Percentiles rank a stretch among this genome's conserved stretches.
Conservation (phyloP, 2,113 vertebrate species). For the Microcebus lehilahytsara region DNA sequence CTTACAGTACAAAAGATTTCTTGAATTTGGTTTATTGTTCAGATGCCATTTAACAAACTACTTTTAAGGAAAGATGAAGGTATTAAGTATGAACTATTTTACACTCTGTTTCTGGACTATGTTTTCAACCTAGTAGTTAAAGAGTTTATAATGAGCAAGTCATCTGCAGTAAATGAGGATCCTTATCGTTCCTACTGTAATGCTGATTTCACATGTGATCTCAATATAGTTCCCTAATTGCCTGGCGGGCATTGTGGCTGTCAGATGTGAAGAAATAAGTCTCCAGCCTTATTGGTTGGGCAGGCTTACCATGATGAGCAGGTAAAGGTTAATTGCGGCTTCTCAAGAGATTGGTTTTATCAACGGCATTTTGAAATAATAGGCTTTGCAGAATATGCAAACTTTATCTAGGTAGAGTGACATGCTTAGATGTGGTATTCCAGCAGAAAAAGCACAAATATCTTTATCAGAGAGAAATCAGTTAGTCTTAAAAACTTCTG, state of each 20-base stretch:
- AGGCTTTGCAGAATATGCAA: background rate
- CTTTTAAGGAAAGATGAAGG: background rate
- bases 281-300: background rate
- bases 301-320: background rate
- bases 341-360: background rate
- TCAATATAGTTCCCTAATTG: background rate
- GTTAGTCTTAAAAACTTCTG: background rate
- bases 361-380: background rate
- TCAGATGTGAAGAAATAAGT: background rate
- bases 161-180: background rate
- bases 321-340: background rate
- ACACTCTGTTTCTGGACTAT: background rate
- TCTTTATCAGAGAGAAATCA: background rate
- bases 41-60: background rate
- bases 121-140: background rate
- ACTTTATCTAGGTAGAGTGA: background rate
- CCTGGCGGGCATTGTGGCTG: background rate
- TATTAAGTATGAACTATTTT: background rate
- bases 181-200: background rate
- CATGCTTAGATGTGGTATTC: background rate
- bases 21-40: background rate
- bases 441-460: background rate
- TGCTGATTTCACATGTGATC: background rate
- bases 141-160: background rate
- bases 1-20: background rate